These are phyloP conservation scores for Erebia aethiops DNA, from an alignment of 2,888 invertebrate species.

Conservation along the genomic window DNA sequence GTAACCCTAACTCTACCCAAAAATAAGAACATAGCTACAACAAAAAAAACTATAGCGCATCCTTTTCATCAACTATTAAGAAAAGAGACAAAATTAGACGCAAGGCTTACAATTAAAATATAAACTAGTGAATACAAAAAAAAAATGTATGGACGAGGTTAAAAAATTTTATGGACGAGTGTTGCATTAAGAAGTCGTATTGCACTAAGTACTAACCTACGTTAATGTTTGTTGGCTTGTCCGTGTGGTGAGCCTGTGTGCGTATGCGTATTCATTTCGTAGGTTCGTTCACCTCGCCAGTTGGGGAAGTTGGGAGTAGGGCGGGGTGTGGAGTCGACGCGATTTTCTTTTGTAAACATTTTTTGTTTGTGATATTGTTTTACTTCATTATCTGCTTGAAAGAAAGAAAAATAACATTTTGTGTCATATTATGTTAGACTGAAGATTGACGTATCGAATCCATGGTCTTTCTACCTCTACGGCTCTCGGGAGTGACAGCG, in stretches of 20 bases:
- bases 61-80: slow-evolving; percentile 11
- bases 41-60: slow-evolving; percentile 6
- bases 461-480: too few species aligned
- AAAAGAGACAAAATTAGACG: slow-evolving; percentile 17
- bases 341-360: slow-evolving; percentile 11
- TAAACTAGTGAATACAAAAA: slow-evolving; percentile 2
- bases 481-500: too few species aligned
- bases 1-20: slow-evolving; percentile 11
- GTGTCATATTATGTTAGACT: too few species aligned
- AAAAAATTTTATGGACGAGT: slow-evolving; percentile 22
- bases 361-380: neutral
- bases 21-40: slow-evolving; percentile 7
- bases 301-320: slow-evolving; percentile 78
- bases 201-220: slow-evolving; percentile 72
- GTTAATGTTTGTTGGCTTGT: slow-evolving; percentile 63
- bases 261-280: slow-evolving; percentile 74
- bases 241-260: slow-evolving; percentile 44
- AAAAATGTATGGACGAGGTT: slow-evolving; percentile 1
- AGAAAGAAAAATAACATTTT: too few species aligned
- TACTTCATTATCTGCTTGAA: too few species aligned
- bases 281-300: slow-evolving; percentile 80
- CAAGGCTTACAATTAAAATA: slow-evolving; percentile 12
- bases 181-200: slow-evolving; percentile 27
- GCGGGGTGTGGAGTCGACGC: slow-evolving; percentile 50
- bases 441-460: too few species aligned